Conservation (phyloP, 2,888 invertebrate species). For the Sympetrum striolatum region DNA sequence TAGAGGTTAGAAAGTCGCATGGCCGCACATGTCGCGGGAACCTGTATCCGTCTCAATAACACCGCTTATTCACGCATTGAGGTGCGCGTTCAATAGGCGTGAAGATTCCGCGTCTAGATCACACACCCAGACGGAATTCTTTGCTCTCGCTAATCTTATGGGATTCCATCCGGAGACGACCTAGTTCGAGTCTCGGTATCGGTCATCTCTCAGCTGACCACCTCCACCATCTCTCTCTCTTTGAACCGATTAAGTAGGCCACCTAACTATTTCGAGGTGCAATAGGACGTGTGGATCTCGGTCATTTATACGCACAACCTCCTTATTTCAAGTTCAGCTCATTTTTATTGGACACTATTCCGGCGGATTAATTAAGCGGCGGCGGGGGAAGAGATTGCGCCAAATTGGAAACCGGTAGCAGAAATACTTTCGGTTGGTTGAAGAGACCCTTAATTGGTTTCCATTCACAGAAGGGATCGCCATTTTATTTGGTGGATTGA, state of each 20-base stretch:
- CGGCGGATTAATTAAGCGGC: too few species aligned
- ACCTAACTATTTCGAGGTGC: background rate
- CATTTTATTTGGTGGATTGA: too few species aligned
- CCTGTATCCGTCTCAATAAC: background rate
- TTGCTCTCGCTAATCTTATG: background rate
- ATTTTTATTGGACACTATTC: background rate
- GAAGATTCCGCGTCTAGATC: background rate
- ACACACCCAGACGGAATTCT: background rate
- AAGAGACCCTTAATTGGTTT: too few species aligned
- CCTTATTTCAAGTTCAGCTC: background rate
- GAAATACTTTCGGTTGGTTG: too few species aligned
- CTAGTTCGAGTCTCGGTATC: background rate
- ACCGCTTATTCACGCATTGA: background rate
- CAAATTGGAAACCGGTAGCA: too few species aligned
- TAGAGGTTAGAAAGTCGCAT: background rate
- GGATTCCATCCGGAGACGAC: background rate
- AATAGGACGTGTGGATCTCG: background rate
- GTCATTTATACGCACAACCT: background rate
- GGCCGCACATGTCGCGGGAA: background rate
- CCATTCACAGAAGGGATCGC: too few species aligned
- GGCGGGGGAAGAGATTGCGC: too few species aligned
- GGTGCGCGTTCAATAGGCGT: background rate
- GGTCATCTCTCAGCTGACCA: background rate
- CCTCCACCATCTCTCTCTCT: background rate
- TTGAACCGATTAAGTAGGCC: background rate